Conservation (phyloP, 2,888 invertebrate genomes). For the Zhuqinia jingwanae region DNA sequence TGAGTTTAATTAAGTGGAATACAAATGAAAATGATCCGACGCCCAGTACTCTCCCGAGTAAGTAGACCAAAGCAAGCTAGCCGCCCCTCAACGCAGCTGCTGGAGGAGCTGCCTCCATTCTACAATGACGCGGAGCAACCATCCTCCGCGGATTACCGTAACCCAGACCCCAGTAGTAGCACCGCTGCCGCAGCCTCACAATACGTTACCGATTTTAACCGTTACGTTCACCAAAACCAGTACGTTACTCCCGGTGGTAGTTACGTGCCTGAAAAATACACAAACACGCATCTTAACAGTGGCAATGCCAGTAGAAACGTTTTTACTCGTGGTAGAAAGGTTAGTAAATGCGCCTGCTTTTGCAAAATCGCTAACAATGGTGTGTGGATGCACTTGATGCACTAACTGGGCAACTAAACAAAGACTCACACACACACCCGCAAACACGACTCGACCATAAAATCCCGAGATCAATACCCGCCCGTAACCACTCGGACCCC, state of each 20-base stretch:
- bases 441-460: too few species aligned
- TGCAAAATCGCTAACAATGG: background rate
- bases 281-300: background rate
- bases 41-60: slow-evolving; percentile 46
- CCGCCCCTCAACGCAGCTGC: slow-evolving; percentile 27
- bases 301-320: background rate
- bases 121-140: background rate
- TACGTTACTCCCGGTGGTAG: too few species aligned
- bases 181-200: background rate
- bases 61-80: background rate
- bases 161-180: background rate
- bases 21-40: slow-evolving; percentile 50
- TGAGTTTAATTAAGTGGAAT: too few species aligned
- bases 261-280: too few species aligned
- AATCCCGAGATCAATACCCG: background rate
- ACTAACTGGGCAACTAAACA: too few species aligned
- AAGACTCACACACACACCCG: too few species aligned
- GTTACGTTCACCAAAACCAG: too few species aligned
- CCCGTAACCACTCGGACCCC: background rate
- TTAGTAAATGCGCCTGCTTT: background rate
- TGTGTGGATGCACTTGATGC: too few species aligned
- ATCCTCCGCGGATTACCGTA: background rate
- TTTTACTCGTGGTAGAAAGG: slow-evolving; percentile 12
- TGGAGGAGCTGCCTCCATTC: background rate
- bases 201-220: too few species aligned